These are phyloP conservation scores for Neodiprion lecontei DNA, from an alignment of 1,140 invertebrate species.

Conservation along the genomic window DNA sequence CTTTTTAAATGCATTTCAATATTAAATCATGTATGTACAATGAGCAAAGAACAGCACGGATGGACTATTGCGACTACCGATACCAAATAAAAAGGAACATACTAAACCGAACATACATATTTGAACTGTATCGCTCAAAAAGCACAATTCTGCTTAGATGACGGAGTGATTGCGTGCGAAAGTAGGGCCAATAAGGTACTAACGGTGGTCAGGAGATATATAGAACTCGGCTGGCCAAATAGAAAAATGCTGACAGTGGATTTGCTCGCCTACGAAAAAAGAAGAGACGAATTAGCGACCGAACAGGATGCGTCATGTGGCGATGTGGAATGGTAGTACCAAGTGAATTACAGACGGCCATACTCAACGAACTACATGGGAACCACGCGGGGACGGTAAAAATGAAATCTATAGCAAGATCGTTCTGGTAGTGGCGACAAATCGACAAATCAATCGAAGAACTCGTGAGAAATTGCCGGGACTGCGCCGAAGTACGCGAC, in stretches of 20 bases:
- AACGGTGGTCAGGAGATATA: too few relatives aligned
- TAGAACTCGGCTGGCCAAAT: too few relatives aligned
- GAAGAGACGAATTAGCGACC: conserved; percentile 20
- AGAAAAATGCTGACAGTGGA: conserved; percentile 13
- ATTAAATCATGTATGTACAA: conserved; percentile 3
- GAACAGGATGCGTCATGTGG: conserved; percentile 26
- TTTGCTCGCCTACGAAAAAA: conserved; percentile 3
- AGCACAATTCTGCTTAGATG: too few relatives aligned
- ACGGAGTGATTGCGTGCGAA: too few relatives aligned
- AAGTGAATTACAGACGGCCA: conserved; percentile 23
- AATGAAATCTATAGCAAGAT: conserved; percentile 48
- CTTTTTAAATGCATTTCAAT: conserved; percentile 9
- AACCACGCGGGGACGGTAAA: conserved; percentile 29
- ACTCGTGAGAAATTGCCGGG: conserved; percentile 15
- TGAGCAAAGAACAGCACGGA: conserved; percentile 9
- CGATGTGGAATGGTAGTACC: conserved; percentile 29
- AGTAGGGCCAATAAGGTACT: too few relatives aligned
- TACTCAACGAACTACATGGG: conserved; percentile 32
- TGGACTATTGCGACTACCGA: conserved; percentile 9
- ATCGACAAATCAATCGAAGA: conserved; percentile 23
- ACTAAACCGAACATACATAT: not conserved
- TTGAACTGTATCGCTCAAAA: too few relatives aligned
- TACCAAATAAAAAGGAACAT: not conserved
- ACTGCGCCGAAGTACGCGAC: conserved; percentile 14
- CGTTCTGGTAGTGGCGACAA: conserved; percentile 42